A percentile compares a stretch with the other conserved stretches of the same genome.
These are phyloP conservation scores for Callaeas wilsoni DNA, from an alignment of 2,113 vertebrate genomes.

Conservation along the genomic window DNA sequence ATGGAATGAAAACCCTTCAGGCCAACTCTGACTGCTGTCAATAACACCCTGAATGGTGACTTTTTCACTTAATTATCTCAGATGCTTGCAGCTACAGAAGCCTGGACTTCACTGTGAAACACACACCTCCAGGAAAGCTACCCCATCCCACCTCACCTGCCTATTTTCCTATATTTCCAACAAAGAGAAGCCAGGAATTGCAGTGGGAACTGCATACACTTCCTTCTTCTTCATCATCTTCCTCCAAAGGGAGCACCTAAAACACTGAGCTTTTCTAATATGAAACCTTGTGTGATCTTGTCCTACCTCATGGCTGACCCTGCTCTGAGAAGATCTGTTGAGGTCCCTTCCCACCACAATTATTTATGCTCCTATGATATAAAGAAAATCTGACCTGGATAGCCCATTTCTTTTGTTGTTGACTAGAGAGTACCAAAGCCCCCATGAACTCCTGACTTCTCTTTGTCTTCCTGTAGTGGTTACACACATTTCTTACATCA, in stretches of 20 bases:
- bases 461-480: background rate
- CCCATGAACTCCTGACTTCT: background rate
- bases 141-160: background rate
- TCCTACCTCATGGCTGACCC: background rate
- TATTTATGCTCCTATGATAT: background rate
- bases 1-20: background rate
- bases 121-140: background rate
- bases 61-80: background rate
- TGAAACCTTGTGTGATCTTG: background rate
- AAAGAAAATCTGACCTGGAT: background rate
- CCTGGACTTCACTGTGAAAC: background rate
- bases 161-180: background rate
- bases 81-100: background rate
- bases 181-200: background rate
- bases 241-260: background rate
- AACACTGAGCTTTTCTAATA: background rate
- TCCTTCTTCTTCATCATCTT: background rate
- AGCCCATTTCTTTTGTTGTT: background rate
- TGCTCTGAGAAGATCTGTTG: background rate
- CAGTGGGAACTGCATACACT: background rate
- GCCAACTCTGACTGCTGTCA: background rate
- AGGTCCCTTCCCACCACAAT: background rate
- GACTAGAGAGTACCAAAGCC: background rate
- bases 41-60: background rate
- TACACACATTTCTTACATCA: background rate